A percentile compares a stretch with the other conserved stretches of the same genome.
Evolutionary conservation across 2,797 vertebrate genomes (phyloP).

Genomic region (Eidolon dupreanum): DNA sequence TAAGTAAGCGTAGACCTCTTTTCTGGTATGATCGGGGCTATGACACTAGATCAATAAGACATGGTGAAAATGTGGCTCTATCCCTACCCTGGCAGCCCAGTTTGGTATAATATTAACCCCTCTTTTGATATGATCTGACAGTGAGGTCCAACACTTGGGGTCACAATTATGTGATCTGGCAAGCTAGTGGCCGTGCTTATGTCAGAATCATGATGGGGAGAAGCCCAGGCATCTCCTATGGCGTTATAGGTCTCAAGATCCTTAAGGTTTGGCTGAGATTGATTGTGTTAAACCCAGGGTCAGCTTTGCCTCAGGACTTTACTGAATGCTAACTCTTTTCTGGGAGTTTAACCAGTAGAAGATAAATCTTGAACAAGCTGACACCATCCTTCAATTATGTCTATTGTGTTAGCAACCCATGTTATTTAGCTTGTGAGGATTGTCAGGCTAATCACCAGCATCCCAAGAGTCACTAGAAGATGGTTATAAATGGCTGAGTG

Average conservation of each 20-base stretch:
- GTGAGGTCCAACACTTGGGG: too few relatives aligned
- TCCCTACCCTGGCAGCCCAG: neutral
- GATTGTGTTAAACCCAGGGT: neutral
- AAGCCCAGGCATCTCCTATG: neutral
- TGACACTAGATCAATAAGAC: neutral
- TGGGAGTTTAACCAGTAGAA: neutral
- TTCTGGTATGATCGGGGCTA: neutral
- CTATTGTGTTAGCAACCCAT: neutral
- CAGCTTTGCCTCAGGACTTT: neutral
- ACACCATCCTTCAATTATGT: neutral
- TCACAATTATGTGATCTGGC: neutral
- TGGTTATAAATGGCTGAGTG: neutral
- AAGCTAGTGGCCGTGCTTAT: fast-evolving
- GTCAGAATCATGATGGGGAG: neutral
- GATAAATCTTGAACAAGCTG: neutral
- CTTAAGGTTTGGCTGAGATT: neutral
- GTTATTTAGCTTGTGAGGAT: fast-evolving
- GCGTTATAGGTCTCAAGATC: fast-evolving
- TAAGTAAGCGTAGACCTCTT: neutral
- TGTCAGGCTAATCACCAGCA: neutral
- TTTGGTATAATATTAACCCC: fast-evolving
- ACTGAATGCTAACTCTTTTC: neutral
- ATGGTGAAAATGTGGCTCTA: neutral
- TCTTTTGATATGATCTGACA: neutral
- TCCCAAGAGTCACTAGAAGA: neutral